Evolutionary conservation across 2,888 invertebrate species (phyloP).

Genomic region (Aelia acuminata): DNA sequence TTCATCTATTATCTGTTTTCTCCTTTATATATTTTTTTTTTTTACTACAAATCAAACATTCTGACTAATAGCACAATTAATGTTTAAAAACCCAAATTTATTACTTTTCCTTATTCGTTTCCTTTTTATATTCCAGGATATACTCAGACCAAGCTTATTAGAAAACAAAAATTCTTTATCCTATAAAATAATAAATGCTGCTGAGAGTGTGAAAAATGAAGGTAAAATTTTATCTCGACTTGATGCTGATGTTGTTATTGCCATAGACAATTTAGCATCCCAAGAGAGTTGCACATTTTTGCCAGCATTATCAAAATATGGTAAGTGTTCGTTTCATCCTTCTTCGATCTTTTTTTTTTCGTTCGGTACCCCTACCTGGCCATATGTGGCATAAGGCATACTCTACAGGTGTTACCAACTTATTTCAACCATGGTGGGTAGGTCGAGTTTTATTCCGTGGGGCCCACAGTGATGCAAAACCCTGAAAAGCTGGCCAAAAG

Average conservation of each 20-base stretch:
- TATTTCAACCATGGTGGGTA: too few relatives aligned
- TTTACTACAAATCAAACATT: too few relatives aligned
- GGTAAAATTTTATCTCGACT: conserved; percentile 18
- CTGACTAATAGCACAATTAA: too few relatives aligned
- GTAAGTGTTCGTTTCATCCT: background rate
- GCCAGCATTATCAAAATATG: conserved; percentile 17
- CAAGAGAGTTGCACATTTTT: conserved; percentile 40
- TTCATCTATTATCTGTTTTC: background rate
- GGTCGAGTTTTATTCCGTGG: too few relatives aligned
- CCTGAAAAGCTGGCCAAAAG: too few relatives aligned
- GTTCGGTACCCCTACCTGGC: too few relatives aligned
- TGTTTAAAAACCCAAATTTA: too few relatives aligned
- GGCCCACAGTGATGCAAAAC: too few relatives aligned
- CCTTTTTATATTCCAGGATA: background rate
- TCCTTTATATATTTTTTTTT: too few relatives aligned
- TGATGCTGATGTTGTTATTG: conserved; percentile 52
- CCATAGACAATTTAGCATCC: conserved; percentile 32
- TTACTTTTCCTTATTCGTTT: background rate
- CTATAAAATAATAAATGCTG: conserved; percentile 34
- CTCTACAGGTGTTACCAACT: too few relatives aligned
- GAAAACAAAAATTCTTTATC: conserved; percentile 44
- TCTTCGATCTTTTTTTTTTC: too few relatives aligned
- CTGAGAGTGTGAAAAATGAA: conserved; percentile 28
- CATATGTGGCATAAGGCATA: too few relatives aligned
- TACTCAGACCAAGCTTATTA: background rate